Base-by-base conservation (phyloP, 2,113 vertebrate genomes). In the Amblyornis subalaris region DNA sequence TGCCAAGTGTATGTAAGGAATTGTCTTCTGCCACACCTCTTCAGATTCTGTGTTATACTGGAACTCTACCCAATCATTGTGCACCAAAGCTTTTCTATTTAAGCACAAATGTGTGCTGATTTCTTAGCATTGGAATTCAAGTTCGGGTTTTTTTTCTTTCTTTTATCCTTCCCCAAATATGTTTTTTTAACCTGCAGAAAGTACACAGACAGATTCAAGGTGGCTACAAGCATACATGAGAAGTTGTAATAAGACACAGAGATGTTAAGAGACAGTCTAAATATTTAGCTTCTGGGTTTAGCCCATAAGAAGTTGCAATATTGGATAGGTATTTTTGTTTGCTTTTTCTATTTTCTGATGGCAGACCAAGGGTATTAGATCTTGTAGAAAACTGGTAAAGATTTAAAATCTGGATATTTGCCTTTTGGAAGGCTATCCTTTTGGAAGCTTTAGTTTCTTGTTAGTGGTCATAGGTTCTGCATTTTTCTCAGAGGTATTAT, bases 1-100 rank as follows among this genome's bases (percentile, higher is more conserved):
- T 0, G 28, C 12, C 24, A 24, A 44, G 4, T 6, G 9, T 4
- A 20, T 0, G 0, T 6, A 31, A 76, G 7, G 17, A 29, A 20
- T 26, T 1, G 4, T 2, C 17, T n/a, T 1, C 5, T 20, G 35
- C 20, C 1, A 0, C 19, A 36, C 13, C 9, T 14, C 36, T 31
- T 8, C 24, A 44, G 23, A 17, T 23, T 48, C 26, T 15, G 2
- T 54, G 26, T 38, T 18, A 40, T 48, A 35, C 7, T 47, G 38
- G 24, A 31, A 44, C 6, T 65, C 35, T 21, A 3, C 36, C 36
- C 28, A 55, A 3, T 3, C 47, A 12, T 22, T 45, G 7, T 18
- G 18, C 40, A 21, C 3, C 8, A 40, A 35, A 42, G 11, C 6
- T 50, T 50, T 40, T 71, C 14, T 55, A 14, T 55, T 54, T 35